A percentile compares a stretch with the other conserved stretches of the same genome.
Conservation (phyloP, 2,113 vertebrate genomes). For the Origma solitaria region DNA sequence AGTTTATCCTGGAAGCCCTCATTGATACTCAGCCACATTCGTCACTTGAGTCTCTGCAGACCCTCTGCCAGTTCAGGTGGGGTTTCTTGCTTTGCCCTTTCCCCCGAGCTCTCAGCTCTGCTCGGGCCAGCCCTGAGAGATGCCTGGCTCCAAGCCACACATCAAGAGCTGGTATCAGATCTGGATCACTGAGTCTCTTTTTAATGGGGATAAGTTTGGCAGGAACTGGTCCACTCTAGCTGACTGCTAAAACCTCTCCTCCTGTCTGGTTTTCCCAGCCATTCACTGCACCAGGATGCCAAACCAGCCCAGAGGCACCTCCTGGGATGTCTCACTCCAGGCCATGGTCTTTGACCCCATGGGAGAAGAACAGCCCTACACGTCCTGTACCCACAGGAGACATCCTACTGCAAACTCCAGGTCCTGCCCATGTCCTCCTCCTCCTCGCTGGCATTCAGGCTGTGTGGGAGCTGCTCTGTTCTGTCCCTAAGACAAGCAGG, state of each 20-base stretch:
- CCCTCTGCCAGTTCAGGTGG: constrained; percentile 56
- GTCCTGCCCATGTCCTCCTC: background rate
- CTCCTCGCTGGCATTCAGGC: background rate
- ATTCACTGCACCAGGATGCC: background rate
- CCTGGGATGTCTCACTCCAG: background rate
- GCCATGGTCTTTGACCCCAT: background rate
- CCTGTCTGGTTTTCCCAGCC: background rate
- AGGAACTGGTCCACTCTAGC: background rate
- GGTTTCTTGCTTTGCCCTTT: constrained; percentile 18
- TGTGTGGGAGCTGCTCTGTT: background rate
- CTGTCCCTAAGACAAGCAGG: background rate
- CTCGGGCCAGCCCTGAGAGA: background rate
- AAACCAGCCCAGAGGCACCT: background rate
- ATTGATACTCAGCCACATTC: constrained; percentile 8
- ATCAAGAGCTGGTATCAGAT: constrained; percentile 63
- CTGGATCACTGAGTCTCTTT: constrained; percentile 14
- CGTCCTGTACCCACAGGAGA: background rate
- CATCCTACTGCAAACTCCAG: background rate
- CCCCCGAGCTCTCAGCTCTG: background rate
- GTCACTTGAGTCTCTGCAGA: constrained; percentile 60
- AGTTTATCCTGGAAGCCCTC: constrained; percentile 59
- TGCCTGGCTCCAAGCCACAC: constrained; percentile 35
- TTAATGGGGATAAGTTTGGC: constrained; percentile 49
- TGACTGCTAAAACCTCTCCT: background rate
- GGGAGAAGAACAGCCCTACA: background rate